Evolutionary conservation across 1,140 invertebrate species (phyloP), one percentile per base, ranked within the genome.

Genomic region (Ditylenchus dipsaci): DNA sequence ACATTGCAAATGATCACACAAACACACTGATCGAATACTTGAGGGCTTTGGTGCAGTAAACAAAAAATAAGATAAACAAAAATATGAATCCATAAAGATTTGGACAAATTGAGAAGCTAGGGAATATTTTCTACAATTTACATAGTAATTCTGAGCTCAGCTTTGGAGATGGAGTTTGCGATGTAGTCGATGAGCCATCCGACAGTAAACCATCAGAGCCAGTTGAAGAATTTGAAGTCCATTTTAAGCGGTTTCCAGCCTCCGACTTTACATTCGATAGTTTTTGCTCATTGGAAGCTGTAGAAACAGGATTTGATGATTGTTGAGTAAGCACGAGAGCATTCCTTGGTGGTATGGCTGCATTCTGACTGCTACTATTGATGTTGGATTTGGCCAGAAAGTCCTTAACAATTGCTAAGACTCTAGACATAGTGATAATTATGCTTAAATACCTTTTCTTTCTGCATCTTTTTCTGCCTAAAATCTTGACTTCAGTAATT

Each of bases 211-310:
- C 33, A 11, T 38, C 53, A 45, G 59, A 61, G n/a, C 59, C 59
- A 33, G 59, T 61, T 5, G 59, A 61, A 33, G 59, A 19, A 61
- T 61, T 61, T 45, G 59, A 61, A 15, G 29, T 38, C 59, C 49
- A 53, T 53, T 53, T 53, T 17, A 38, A 38, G 33, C 33, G 33
- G 33, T 38, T 38, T 5, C 33, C 33, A 38, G 33, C 11, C 33
- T 38, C 33, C 33, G 33, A 26, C 49, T 53, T 53, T 15, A 53
- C 49, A 21, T 1, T 15, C 49, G 49, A 21, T 17, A 26, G 15
- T 17, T 53, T 53, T 19, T 3, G n/a, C 49, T 19, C n/a, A 17
- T 53, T 53, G n/a, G 49, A 53, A 17, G 8, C 49, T 26, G 23
- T 26, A 21, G 49, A 19, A 15, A 15, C n/a, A 15, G 3, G 1